Conservation (phyloP, 2,113 vertebrate genomes). For the Anthoscopus minutus region DNA sequence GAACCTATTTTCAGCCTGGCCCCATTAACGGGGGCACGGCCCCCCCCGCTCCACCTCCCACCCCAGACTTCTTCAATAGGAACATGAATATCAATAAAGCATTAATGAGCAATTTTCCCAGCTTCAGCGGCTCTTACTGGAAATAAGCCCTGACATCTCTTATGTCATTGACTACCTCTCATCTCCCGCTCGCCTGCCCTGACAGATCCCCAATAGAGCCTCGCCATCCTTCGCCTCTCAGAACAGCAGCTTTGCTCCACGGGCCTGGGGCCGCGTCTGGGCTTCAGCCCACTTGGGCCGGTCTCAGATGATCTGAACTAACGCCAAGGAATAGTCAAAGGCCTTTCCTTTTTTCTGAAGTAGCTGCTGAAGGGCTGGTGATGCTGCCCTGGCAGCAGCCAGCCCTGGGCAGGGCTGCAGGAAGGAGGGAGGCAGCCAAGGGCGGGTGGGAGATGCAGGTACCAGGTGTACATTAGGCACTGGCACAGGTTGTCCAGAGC, state of each 20-base stretch:
- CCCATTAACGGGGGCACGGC: conserved; percentile 46
- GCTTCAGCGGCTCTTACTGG: conserved; percentile 69
- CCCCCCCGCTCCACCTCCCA: neutral
- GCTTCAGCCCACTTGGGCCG: neutral
- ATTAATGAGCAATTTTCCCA: conserved; percentile 69
- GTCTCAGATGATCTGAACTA: neutral
- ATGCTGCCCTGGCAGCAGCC: neutral
- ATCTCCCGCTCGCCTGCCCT: neutral
- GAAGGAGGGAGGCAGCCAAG: neutral
- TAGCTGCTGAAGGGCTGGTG: neutral
- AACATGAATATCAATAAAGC: conserved; percentile 70
- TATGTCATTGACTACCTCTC: conserved; percentile 56
- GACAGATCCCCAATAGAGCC: conserved; percentile 38
- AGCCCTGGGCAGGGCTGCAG: neutral
- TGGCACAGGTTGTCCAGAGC: neutral
- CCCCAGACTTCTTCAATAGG: conserved; percentile 53
- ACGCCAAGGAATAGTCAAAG: neutral
- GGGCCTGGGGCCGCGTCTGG: neutral
- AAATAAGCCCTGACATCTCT: conserved; percentile 62
- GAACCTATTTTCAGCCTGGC: conserved; percentile 55
- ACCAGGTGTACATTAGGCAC: accelerated
- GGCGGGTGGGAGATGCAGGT: neutral
- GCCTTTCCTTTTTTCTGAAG: neutral
- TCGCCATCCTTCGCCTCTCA: neutral
- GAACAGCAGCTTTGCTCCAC: neutral